Conservation (phyloP, 2,113 vertebrate species). For the Alces alces region DNA sequence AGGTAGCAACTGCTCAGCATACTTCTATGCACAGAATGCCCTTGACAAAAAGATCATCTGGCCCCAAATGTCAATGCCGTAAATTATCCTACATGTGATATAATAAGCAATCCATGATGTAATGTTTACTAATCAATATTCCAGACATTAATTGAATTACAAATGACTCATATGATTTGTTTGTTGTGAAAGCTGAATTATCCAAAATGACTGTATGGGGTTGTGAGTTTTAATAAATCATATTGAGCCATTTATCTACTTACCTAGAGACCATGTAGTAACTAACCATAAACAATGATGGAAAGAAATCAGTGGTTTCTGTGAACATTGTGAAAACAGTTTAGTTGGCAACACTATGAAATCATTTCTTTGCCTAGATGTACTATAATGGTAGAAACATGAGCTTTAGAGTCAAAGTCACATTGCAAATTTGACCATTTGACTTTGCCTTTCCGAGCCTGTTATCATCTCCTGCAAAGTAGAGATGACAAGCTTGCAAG, state of each 20-base stretch:
- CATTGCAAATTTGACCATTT: neutral
- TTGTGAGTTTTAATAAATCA: neutral
- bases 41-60: accelerated
- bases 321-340: neutral
- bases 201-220: neutral
- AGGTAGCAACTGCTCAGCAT: neutral
- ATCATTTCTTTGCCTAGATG: neutral
- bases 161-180: neutral
- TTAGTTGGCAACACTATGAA: neutral
- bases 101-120: neutral
- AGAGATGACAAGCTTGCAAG: neutral
- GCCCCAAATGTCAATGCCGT: neutral
- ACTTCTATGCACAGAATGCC: neutral
- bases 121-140: neutral
- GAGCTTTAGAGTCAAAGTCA: neutral
- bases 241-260: neutral
- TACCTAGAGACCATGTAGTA: neutral
- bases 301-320: neutral
- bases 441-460: neutral
- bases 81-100: neutral
- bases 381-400: neutral
- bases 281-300: neutral
- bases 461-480: neutral
- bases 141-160: neutral
- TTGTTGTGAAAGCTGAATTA: neutral